These are phyloP conservation scores for Cinclus cinclus DNA, from an alignment of 2,113 vertebrate species.

Conservation along the genomic window DNA sequence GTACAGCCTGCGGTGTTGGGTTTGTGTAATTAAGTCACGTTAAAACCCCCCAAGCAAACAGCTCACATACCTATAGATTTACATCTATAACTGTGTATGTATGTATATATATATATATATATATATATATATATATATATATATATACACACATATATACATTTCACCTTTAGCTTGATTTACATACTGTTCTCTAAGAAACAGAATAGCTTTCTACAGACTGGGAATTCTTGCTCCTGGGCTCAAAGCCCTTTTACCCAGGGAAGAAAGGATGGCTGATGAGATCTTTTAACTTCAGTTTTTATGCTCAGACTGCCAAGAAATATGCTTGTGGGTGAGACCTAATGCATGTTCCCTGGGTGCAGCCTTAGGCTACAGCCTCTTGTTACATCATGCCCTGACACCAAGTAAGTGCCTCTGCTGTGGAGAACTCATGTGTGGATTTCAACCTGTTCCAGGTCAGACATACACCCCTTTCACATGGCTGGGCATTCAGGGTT, in stretches of 20 bases:
- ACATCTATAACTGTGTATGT: neutral
- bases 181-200: neutral
- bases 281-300: neutral
- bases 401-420: neutral
- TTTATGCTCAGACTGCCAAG: neutral
- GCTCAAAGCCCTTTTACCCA: neutral
- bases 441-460: neutral
- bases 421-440: rapidly evolving
- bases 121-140: too few relatives aligned
- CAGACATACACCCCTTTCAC: neutral
- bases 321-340: neutral
- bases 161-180: neutral
- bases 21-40: neutral
- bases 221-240: neutral
- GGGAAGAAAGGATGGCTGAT: neutral
- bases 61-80: neutral
- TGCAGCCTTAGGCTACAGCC: neutral
- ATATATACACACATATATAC: rapidly evolving
- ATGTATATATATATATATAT: too few relatives aligned
- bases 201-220: neutral
- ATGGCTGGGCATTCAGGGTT: neutral
- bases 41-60: neutral
- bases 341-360: neutral
- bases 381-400: neutral
- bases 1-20: neutral